phyloP scores from a whole-genome alignment of 2,113 vertebrate genomes.

The zebrafish (Danio rerio) region GRCz12tu NC_133189.1:5870001-5870500 shows the following conservation, averaged over 20 bases:
- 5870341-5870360: no score
- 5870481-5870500: no score
- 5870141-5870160: constrained; percentile 74
- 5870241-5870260: constrained; percentile 67
- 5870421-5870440: no score
- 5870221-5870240: constrained; percentile 61
- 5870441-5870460: no score
- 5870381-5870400: no score
- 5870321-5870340: no score
- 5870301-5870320: no score
- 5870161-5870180: constrained; percentile 75
- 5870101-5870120: constrained; percentile 83
- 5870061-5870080: constrained; percentile 59
- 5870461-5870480: no score
- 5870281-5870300: constrained; percentile 28
- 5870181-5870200: constrained; percentile 69
- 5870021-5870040: constrained; percentile 73
- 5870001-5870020: constrained; percentile 76
- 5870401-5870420: no score
- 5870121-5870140: constrained; percentile 71
- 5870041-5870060: constrained; percentile 75
- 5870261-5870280: constrained; percentile 56
- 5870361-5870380: no score
- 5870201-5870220: constrained; percentile 62
- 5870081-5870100: constrained; percentile 72